Percentiles rank a stretch among this genome's conserved stretches.
Evolutionary conservation across 2,797 vertebrate genomes (phyloP).

Genomic region (Nothura maculosa): DNA sequence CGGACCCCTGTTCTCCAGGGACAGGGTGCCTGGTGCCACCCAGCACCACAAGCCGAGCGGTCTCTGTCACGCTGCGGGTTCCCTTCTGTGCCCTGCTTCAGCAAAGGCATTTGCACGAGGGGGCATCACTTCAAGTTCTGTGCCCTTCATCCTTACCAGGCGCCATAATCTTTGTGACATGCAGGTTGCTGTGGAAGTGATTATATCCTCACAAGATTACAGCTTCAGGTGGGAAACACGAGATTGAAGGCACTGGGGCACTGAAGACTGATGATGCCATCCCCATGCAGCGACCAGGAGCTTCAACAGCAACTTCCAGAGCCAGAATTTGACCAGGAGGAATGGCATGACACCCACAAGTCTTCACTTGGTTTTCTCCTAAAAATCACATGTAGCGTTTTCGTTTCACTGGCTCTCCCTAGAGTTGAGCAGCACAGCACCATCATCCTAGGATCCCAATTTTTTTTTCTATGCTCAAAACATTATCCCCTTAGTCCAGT

Average conservation of each 20-base stretch:
- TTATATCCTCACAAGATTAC: background rate
- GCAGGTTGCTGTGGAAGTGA: constrained; percentile 8
- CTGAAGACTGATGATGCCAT: background rate
- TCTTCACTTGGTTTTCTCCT: background rate
- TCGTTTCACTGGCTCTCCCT: background rate
- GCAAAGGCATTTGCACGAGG: background rate
- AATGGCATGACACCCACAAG: background rate
- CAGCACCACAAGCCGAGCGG: accelerated
- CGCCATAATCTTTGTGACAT: background rate
- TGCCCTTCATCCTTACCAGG: background rate
- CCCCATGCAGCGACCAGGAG: background rate
- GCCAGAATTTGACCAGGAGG: background rate
- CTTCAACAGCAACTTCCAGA: background rate
- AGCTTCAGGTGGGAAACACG: background rate
- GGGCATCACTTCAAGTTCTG: background rate
- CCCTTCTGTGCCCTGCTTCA: accelerated
- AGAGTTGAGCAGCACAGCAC: background rate
- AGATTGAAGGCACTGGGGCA: background rate
- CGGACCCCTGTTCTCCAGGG: accelerated
- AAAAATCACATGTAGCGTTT: background rate
- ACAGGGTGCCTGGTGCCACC: background rate
- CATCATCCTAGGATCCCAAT: constrained; percentile 3
- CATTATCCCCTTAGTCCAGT: background rate
- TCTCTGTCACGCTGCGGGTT: accelerated
- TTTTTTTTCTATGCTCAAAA: background rate